phyloP scores from a whole-genome alignment of 2,113 vertebrate genomes.

The Dicrurus megarhynchus region DNA sequence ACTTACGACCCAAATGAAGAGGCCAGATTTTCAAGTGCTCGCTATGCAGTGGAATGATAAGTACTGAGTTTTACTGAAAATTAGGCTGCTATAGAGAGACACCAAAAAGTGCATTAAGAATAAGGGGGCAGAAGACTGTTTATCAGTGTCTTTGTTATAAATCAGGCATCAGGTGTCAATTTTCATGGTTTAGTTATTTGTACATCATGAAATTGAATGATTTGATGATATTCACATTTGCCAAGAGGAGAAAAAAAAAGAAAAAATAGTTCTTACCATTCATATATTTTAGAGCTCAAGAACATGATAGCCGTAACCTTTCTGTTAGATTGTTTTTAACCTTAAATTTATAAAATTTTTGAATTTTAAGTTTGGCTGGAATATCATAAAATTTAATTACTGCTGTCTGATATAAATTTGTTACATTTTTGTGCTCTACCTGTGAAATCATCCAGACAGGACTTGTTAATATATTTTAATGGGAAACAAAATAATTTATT shows the following conservation, averaged over 20 bases:
- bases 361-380: neutral
- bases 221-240: neutral
- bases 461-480: neutral
- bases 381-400: neutral
- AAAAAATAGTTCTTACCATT: neutral
- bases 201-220: neutral
- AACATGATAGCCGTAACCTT: neutral
- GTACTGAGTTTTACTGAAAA: neutral
- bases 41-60: neutral
- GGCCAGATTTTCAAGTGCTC: neutral
- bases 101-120: neutral
- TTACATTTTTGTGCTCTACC: neutral
- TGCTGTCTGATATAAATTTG: neutral
- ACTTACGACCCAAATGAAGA: neutral
- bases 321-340: neutral
- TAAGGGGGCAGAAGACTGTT: neutral
- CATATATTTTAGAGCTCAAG: neutral
- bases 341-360: neutral
- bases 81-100: neutral
- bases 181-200: neutral
- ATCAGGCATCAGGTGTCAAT: neutral
- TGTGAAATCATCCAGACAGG: neutral
- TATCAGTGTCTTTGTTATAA: neutral
- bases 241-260: neutral
- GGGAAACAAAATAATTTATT: neutral